These are phyloP conservation scores for Etia nguti DNA, from an alignment of 2,113 vertebrate species.

Conservation along the genomic window DNA sequence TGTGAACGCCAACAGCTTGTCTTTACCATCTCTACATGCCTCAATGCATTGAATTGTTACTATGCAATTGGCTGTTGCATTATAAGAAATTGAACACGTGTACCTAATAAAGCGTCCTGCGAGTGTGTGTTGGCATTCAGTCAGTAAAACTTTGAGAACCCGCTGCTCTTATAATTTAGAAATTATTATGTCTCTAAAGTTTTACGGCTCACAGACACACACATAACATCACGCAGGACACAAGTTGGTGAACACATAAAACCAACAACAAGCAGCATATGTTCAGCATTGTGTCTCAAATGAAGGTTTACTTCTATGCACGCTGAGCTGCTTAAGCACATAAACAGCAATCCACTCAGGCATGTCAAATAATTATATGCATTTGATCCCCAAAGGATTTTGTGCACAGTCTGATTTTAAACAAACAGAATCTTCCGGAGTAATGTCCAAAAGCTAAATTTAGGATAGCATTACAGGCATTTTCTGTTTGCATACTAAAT, in stretches of 20 bases:
- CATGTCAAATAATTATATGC: conserved; percentile 29
- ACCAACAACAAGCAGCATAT: neutral
- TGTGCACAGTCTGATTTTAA: conserved; percentile 25
- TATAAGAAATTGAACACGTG: neutral
- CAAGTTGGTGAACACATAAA: neutral
- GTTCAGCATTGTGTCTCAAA: conserved; percentile 11
- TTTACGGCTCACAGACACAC: neutral
- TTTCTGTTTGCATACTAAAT: conserved; percentile 15
- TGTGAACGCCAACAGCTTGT: neutral
- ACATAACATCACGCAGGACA: neutral
- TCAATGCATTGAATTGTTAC: neutral
- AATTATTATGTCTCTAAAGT: neutral
- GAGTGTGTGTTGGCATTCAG: neutral
- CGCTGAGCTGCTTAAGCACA: conserved; percentile 30
- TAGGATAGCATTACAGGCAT: neutral
- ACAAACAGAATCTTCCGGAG: neutral
- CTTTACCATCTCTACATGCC: neutral
- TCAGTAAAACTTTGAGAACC: neutral
- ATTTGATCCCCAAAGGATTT: conserved; percentile 13
- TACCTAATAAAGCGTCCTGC: neutral
- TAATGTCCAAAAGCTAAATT: conserved; percentile 15
- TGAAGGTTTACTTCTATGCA: neutral
- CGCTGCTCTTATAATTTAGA: neutral
- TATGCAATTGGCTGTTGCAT: neutral
- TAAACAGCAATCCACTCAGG: conserved; percentile 8